Conservation (phyloP, 2,113 vertebrate genomes). For the Thinocorus orbignyianus region DNA sequence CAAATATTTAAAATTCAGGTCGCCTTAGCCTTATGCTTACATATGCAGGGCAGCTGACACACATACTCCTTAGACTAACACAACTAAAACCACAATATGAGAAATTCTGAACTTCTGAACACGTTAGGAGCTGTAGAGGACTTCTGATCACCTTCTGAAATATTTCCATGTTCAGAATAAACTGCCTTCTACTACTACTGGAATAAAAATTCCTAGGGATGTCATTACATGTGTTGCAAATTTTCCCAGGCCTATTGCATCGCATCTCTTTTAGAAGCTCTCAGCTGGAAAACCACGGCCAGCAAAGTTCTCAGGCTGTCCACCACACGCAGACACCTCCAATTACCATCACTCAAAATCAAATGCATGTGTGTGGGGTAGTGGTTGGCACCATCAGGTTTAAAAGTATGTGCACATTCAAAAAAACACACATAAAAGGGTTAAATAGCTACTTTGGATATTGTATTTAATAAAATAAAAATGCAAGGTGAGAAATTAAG, state of each 20-base stretch:
- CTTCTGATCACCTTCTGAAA: neutral
- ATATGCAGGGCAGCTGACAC: neutral
- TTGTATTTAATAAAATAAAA: conserved; percentile 19
- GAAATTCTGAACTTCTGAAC: neutral
- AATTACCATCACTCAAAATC: neutral
- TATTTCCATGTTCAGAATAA: neutral
- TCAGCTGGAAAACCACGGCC: neutral
- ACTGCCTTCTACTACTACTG: neutral
- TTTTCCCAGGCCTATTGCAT: neutral
- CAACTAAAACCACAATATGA: neutral
- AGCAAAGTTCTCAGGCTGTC: neutral
- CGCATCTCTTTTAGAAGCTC: neutral
- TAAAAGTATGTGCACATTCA: neutral
- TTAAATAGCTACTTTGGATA: neutral
- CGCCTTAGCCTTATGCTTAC: neutral
- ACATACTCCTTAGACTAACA: neutral
- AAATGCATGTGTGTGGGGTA: neutral
- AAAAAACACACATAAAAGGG: neutral
- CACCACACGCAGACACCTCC: neutral
- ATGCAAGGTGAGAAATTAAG: neutral
- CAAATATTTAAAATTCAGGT: neutral
- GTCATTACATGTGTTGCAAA: neutral
- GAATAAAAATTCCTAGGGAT: neutral
- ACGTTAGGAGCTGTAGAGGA: neutral
- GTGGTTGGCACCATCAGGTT: neutral